These are phyloP conservation scores for Lates japonicus DNA, from an alignment of 2,797 vertebrate genomes.

Conservation along the genomic window DNA sequence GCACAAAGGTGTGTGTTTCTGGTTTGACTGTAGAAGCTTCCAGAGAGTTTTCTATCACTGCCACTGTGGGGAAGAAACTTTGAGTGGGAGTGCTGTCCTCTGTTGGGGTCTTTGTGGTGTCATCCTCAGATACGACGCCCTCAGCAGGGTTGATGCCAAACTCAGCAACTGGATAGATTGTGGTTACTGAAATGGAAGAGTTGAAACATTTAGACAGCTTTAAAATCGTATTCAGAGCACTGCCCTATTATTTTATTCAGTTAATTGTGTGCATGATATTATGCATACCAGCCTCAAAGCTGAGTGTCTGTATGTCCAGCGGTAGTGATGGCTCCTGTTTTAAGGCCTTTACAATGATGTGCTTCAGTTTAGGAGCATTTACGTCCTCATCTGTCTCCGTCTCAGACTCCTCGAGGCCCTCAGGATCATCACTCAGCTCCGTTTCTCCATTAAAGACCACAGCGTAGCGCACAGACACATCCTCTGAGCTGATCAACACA, in stretches of 20 bases:
- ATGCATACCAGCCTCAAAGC: constrained; percentile 85
- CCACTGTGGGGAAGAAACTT: constrained; percentile 65
- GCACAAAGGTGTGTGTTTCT: constrained; percentile 67
- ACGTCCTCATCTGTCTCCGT: constrained; percentile 47
- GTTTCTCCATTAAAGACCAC: constrained; percentile 91
- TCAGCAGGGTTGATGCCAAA: constrained; percentile 43
- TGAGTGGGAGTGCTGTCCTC: constrained; percentile 25
- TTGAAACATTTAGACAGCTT: background rate
- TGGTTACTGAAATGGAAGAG: constrained; percentile 66
- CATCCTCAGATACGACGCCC: background rate
- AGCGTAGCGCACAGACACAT: constrained; percentile 86
- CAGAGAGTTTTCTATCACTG: constrained; percentile 50
- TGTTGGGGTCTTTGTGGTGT: background rate
- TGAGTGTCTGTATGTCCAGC: constrained; percentile 89
- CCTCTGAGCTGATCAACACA: constrained; percentile 85
- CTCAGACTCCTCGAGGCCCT: constrained; percentile 45
- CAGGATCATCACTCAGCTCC: constrained; percentile 84
- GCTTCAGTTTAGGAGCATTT: constrained; percentile 86
- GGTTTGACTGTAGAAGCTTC: constrained; percentile 49
- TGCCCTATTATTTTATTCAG: background rate
- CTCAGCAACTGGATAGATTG: constrained; percentile 65
- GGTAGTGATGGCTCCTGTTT: constrained; percentile 87
- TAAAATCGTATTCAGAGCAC: background rate
- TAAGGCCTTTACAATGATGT: constrained; percentile 89
- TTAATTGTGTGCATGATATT: background rate